Evolutionary conservation across 2,113 vertebrate genomes (phyloP), one percentile per base, ranked within the genome.

Genomic region (Elaphurus davidianus): DNA sequence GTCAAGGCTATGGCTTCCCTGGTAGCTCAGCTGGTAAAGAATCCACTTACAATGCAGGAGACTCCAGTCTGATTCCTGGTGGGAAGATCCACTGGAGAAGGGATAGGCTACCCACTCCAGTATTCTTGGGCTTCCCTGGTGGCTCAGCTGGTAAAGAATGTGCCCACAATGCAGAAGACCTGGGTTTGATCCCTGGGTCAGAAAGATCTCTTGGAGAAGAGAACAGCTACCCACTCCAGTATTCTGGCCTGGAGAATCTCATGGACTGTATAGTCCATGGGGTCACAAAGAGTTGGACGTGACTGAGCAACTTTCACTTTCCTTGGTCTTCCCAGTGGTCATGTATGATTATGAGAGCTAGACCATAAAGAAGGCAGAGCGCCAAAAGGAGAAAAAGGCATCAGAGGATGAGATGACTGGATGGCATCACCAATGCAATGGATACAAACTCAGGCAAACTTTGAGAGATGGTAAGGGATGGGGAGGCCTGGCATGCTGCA

Each of bases 401-500:
- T 71, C n/a, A 40, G 19, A 23, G 19, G 19, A 71, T 71, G 19
- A 71, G 67, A 71, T 40, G 67, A 40, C 19, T 71, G 64, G n/a
- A 71, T 40, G n/a, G 10, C n/a, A 71, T 40, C 67, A 71, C 67
- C 67, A 71, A 40, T 6, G 19, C 67, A 71, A 71, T 40, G n/a
- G n/a, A 71, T 71, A 71, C 0, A 0, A 40, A 71, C 19, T 71
- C 0, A 1, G 67, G n/a, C n/a, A 71, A 71, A 23, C n/a, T 71
- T 71, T 0, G 0, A 40, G 19, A 71, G 67, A 40, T 40, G 19
- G 19, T 71, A 71, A 71, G 1, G n/a, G 19, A 12, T 5, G n/a
- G 67, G n/a, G n/a, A 40, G 19, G 67, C n/a, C 67, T 71, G 67
- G 67, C n/a, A 71, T 71, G 19, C 67, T 71, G 19, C n/a, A 71